Evolutionary conservation across 2,797 vertebrate genomes (phyloP).

Genomic region (Channallabes apus): DNA sequence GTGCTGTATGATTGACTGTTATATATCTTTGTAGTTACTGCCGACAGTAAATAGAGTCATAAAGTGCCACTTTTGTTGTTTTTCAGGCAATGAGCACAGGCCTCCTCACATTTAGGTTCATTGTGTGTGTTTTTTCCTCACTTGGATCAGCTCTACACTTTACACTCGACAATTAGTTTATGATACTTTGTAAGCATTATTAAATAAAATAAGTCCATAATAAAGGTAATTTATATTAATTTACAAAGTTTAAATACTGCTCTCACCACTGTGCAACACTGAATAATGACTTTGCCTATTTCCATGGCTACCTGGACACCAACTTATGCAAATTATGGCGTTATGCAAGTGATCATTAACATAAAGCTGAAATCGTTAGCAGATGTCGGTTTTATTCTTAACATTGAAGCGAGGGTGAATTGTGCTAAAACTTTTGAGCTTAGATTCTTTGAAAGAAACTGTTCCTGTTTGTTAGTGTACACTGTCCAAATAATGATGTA

Average conservation of each 20-base stretch:
- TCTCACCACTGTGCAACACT: not conserved
- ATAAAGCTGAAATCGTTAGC: not conserved
- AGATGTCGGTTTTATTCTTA: not conserved
- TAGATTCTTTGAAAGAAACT: not conserved
- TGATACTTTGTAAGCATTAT: no score
- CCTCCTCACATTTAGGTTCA: not conserved
- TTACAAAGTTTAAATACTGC: not conserved
- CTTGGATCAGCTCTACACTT: not conserved
- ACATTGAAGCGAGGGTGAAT: not conserved
- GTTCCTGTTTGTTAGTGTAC: not conserved
- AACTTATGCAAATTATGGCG: not conserved
- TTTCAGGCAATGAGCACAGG: no score
- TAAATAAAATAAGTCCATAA: no score
- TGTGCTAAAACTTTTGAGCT: not conserved
- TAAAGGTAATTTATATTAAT: no score
- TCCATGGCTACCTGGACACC: conserved; percentile 3
- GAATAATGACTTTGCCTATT: conserved; percentile 13
- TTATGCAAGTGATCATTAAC: conserved; percentile 1
- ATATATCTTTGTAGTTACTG: not conserved
- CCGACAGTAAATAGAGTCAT: not conserved
- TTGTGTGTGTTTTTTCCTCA: not conserved
- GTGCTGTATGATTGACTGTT: not conserved
- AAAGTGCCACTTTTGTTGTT: not conserved
- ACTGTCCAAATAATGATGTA: not conserved
- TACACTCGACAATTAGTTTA: not conserved